A percentile compares a stretch with the other conserved stretches of the same genome.
Conservation (phyloP, 2,888 invertebrate genomes). For the Caenorhabditis uteleia region DNA sequence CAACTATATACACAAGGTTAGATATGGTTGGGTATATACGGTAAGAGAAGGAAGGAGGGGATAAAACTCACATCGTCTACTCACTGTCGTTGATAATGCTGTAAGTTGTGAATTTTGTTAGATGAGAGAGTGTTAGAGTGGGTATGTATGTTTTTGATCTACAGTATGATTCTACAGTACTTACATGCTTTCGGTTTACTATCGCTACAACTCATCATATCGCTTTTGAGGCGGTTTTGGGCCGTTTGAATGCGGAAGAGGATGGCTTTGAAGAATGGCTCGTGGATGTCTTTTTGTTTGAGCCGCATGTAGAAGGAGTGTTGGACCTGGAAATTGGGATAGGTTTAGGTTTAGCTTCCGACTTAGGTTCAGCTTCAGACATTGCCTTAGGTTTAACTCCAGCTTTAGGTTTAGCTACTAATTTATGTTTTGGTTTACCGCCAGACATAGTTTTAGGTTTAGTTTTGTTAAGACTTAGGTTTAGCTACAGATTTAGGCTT, state of each 20-base stretch:
- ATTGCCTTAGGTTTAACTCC: not conserved
- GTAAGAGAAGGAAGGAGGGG: slow-evolving; percentile 1
- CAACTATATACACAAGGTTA: too few relatives aligned
- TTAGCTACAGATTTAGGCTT: too few relatives aligned
- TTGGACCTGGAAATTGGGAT: slow-evolving; percentile 56
- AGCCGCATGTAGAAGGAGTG: slow-evolving; percentile 66
- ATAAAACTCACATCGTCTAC: slow-evolving; percentile 63
- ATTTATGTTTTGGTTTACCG: not conserved
- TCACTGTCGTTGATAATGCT: slow-evolving; percentile 60
- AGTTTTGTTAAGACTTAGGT: too few relatives aligned
- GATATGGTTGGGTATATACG: slow-evolving; percentile 1
- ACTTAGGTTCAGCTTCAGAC: too few relatives aligned
- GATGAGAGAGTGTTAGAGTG: not conserved
- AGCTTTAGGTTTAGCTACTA: not conserved
- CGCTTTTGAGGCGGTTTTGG: slow-evolving; percentile 66
- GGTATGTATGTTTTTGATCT: not conserved
- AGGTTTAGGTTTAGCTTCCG: too few relatives aligned
- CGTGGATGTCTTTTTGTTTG: slow-evolving; percentile 56
- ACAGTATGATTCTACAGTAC: slow-evolving; percentile 2
- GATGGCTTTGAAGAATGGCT: slow-evolving; percentile 65
- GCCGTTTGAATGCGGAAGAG: slow-evolving; percentile 61
- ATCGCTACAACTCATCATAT: slow-evolving; percentile 63
- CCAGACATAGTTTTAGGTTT: too few relatives aligned
- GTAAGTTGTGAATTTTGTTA: slow-evolving; percentile 38
- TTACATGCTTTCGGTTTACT: slow-evolving; percentile 51